phyloP scores from a whole-genome alignment of 2,888 invertebrate species.

The Phortica okadai region DNA sequence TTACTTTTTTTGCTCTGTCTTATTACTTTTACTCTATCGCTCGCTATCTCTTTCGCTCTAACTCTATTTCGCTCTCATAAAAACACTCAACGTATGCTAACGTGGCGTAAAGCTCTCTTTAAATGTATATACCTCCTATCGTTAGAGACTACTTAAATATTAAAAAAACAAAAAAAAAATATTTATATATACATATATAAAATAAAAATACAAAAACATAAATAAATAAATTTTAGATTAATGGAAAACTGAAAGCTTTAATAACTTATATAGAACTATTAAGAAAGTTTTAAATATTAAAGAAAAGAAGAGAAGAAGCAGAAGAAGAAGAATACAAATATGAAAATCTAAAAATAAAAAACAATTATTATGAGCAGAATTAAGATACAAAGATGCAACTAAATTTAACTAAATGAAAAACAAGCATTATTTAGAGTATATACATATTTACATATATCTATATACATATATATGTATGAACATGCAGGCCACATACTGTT shows the following conservation, averaged over 20 bases:
- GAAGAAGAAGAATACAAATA: not conserved
- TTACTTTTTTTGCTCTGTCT: not conserved
- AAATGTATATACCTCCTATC: slow-evolving; percentile 72
- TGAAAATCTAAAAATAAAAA: slow-evolving; percentile 3
- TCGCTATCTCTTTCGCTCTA: not conserved
- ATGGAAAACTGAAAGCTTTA: slow-evolving; percentile 74
- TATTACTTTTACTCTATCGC: too few relatives aligned
- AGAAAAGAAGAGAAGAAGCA: not conserved
- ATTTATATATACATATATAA: slow-evolving; percentile 15
- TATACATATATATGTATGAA: too few relatives aligned
- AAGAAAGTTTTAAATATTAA: slow-evolving; percentile 30
- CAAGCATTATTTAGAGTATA: not conserved
- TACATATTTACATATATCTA: too few relatives aligned
- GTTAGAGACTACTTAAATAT: slow-evolving; percentile 57
- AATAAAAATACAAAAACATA: slow-evolving; percentile 36
- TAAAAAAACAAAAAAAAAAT: slow-evolving; percentile 34
- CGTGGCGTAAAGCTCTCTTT: slow-evolving; percentile 46
- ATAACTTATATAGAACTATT: slow-evolving; percentile 52
- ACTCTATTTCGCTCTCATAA: too few relatives aligned
- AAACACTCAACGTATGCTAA: not conserved
- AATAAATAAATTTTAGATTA: slow-evolving; percentile 64
- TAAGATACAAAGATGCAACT: not conserved
- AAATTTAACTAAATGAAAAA: not conserved
- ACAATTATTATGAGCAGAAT: not conserved
- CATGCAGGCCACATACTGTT: not conserved